phyloP scores from a whole-genome alignment of 2,888 invertebrate genomes.

The Serrognathus titanus region DNA sequence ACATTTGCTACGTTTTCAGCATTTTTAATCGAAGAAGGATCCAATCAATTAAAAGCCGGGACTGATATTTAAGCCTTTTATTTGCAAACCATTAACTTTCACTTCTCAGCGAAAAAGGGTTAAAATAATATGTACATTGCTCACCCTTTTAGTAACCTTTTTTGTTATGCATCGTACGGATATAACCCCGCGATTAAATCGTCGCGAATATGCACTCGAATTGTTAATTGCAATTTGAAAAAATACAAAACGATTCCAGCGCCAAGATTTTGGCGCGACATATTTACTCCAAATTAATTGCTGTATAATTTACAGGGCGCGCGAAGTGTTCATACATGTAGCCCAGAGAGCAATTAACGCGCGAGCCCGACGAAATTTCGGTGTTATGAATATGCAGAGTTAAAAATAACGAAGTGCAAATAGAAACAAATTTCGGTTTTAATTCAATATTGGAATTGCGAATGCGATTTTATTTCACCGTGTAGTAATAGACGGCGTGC shows the following conservation, averaged over 20 bases:
- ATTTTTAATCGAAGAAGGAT: background rate
- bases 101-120: background rate
- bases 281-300: background rate
- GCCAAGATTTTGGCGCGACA: background rate
- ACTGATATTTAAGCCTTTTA: slow-evolving; percentile 1
- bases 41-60: background rate
- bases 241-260: too few species aligned
- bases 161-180: background rate
- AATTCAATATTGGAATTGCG: background rate
- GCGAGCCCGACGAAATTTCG: background rate
- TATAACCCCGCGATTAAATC: too few species aligned
- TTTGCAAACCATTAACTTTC: slow-evolving; percentile 1
- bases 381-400: slow-evolving; percentile 12
- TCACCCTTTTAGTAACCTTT: background rate
- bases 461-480: background rate
- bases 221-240: too few species aligned
- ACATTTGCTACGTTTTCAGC: background rate
- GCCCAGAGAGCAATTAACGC: background rate
- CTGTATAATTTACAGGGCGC: background rate
- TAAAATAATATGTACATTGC: slow-evolving; percentile 1
- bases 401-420: slow-evolving; percentile 17
- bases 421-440: slow-evolving; percentile 14
- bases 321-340: background rate
- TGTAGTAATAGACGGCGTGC: background rate
- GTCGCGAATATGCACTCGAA: too few species aligned